phyloP scores from a whole-genome alignment of 2,888 invertebrate species.

The Arctia plantaginis region DNA sequence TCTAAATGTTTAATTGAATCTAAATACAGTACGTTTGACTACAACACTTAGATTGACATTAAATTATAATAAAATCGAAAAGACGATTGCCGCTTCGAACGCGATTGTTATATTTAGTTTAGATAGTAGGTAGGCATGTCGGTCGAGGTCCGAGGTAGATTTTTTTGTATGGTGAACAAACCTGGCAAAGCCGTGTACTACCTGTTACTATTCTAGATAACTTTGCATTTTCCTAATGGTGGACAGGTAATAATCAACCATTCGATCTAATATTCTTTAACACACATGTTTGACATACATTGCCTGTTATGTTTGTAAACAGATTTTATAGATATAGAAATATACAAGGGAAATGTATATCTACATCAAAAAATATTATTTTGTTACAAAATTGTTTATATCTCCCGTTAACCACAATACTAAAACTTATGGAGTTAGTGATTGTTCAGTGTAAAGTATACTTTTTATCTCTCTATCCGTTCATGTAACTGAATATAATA shows the following conservation, averaged over 20 bases:
- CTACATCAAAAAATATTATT: neutral
- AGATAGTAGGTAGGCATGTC: neutral
- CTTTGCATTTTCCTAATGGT: no score
- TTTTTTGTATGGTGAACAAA: no score
- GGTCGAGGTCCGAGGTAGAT: no score
- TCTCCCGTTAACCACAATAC: neutral
- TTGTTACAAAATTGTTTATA: neutral
- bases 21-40: no score
- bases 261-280: no score
- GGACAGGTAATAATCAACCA: neutral
- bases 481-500: conserved; percentile 5
- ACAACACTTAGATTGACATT: neutral
- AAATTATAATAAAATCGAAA: neutral
- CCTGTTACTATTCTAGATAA: no score
- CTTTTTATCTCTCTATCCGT: neutral
- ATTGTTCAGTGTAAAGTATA: neutral
- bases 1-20: no score
- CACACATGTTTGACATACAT: neutral
- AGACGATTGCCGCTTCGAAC: neutral
- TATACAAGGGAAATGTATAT: neutral
- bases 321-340: neutral
- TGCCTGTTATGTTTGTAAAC: neutral
- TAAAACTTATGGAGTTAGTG: neutral
- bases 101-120: neutral
- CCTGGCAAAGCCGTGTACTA: no score